A percentile compares a stretch with the other conserved stretches of the same genome.
phyloP scores from a whole-genome alignment of 2,113 vertebrate genomes.

The Gallinago jamesoni region DNA sequence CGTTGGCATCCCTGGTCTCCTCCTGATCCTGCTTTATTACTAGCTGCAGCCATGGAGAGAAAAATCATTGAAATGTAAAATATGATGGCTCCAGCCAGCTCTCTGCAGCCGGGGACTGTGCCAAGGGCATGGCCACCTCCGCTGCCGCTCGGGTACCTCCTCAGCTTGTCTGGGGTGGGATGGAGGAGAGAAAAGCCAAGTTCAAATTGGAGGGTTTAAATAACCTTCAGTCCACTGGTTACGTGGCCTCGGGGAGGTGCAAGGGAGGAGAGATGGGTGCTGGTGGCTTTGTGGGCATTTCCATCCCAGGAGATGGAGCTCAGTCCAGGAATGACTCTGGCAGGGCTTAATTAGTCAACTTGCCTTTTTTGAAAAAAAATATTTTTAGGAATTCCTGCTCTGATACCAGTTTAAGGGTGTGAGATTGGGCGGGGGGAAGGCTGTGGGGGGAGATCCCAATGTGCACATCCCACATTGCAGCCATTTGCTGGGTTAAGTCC shows the following conservation, averaged over 20 bases:
- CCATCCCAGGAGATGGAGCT: neutral
- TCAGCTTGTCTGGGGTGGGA: fast-evolving
- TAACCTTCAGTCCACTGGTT: neutral
- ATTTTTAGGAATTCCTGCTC: neutral
- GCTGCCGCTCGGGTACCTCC: neutral
- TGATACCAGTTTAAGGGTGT: neutral
- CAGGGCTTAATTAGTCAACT: neutral
- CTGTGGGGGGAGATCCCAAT: too few species aligned
- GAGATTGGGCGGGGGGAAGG: neutral
- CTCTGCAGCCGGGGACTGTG: neutral
- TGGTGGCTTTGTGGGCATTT: neutral
- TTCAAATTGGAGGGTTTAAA: neutral
- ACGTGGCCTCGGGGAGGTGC: neutral
- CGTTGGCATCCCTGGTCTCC: fast-evolving
- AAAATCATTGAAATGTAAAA: neutral
- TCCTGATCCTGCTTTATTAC: neutral
- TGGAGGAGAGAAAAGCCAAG: fast-evolving
- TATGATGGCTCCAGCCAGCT: neutral
- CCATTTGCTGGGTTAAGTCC: neutral
- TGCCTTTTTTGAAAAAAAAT: neutral
- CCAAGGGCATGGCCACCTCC: neutral
- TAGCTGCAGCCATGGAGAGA: neutral
- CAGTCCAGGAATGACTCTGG: neutral
- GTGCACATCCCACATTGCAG: neutral
- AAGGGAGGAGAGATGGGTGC: neutral